These are phyloP conservation scores for Acleris holmiana DNA, from an alignment of 2,888 invertebrate genomes.

Conservation along the genomic window DNA sequence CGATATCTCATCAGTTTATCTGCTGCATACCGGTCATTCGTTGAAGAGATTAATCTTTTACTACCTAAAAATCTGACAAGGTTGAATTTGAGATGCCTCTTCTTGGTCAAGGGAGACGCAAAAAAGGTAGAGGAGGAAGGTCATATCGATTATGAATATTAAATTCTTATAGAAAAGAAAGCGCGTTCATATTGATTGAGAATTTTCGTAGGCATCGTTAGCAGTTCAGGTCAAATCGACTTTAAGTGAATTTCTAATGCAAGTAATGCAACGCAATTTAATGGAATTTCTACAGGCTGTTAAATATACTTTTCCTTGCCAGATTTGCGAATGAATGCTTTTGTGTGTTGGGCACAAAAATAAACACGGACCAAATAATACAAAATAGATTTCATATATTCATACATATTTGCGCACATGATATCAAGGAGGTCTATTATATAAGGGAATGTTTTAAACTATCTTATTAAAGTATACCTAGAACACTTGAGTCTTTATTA, in stretches of 20 bases:
- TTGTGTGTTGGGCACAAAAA: too few species aligned
- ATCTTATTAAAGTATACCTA: too few species aligned
- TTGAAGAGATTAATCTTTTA: conserved; percentile 68
- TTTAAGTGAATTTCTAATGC: conserved; percentile 28
- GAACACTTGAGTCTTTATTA: too few species aligned
- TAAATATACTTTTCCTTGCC: neutral
- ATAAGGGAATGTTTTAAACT: too few species aligned
- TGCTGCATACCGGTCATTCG: conserved; percentile 60
- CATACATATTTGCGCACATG: too few species aligned
- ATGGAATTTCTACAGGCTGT: conserved; percentile 10
- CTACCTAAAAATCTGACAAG: conserved; percentile 57
- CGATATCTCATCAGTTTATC: conserved; percentile 51
- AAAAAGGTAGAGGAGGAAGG: conserved; percentile 59
- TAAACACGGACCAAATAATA: too few species aligned
- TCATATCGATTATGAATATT: conserved; percentile 59
- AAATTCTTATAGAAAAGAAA: conserved; percentile 46
- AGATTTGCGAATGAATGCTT: neutral
- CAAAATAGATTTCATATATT: too few species aligned
- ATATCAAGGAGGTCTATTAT: too few species aligned
- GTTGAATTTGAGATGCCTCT: conserved; percentile 57
- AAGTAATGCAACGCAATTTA: conserved; percentile 29
- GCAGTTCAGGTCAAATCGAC: conserved; percentile 22
- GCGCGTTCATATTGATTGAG: conserved; percentile 40
- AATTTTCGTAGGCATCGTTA: conserved; percentile 31
- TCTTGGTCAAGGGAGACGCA: conserved; percentile 67